phyloP scores from a whole-genome alignment of 2,113 vertebrate species.

The Taxidea taxus region DNA sequence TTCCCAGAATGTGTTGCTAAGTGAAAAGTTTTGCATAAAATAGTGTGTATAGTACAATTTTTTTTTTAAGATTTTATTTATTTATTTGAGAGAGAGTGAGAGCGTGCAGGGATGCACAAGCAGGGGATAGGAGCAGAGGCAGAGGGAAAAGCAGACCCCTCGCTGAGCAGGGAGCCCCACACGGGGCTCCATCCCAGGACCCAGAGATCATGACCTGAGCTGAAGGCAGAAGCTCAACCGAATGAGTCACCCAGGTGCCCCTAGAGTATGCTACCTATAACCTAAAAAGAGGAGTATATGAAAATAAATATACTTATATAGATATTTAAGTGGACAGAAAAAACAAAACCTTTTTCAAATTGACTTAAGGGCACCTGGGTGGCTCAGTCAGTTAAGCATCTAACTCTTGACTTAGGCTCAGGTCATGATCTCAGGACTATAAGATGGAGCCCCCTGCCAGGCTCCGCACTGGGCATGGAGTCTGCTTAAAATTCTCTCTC shows the following conservation, averaged over 20 bases:
- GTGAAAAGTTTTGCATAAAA: not conserved
- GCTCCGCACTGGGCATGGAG: not conserved
- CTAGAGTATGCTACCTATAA: not conserved
- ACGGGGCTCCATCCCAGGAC: not conserved
- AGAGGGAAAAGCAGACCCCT: not conserved
- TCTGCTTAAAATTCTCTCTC: not conserved
- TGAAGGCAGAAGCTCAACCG: not conserved
- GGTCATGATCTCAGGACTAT: not conserved
- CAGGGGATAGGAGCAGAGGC: not conserved
- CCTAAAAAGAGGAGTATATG: not conserved
- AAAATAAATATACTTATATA: not conserved
- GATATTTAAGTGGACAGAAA: not conserved
- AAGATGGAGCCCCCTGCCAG: not conserved
- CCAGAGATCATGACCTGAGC: not conserved
- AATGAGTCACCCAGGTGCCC: not conserved
- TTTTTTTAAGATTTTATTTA: not conserved
- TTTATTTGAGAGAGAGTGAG: not conserved
- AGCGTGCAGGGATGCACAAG: not conserved
- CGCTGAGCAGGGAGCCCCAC: not conserved
- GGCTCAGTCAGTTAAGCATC: not conserved
- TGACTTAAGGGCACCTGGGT: not conserved
- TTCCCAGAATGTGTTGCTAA: not conserved
- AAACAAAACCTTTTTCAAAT: not conserved
- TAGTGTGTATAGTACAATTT: not conserved
- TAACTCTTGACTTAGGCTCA: not conserved